Evolutionary conservation across 1,140 invertebrate species (phyloP), one percentile per base, ranked within the genome.

Genomic region (Dendroctonus ponderosae): DNA sequence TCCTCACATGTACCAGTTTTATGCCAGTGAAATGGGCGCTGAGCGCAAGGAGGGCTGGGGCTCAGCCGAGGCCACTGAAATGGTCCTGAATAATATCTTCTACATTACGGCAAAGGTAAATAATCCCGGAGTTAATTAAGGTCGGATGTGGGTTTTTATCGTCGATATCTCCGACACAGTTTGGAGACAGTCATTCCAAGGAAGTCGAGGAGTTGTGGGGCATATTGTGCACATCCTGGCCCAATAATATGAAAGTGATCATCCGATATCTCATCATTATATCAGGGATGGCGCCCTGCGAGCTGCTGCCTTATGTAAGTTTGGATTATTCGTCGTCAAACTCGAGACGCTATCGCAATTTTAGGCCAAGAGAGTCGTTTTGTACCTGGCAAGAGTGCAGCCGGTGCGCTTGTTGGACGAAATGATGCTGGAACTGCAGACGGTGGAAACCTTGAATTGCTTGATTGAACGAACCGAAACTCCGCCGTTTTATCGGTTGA

Each of bases 71-170:
- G 97, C 97, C n/a, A 99, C 97, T 0, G 96, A 99, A 83, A 98
- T 99, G 94, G 93, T 99, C 14, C 84, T 99, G 15, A 99, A 99
- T 79, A 99, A 99, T 82, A 86, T 99, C 0, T 95, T 99, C 78
- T 99, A 98, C 77, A 92, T 99, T 71, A 99, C 96, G 7, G 92
- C 93, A 0, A 97, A 96, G 87, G 92, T 94, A 83, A 77, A 12
- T 11, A 46, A 46, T 3, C 26, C 26, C 26, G 26, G 26, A 26
- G 26, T 26, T 26, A 26, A 26, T 26, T 26, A 1, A 26, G 26
- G 3, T 26, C 26, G 9, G 8, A 52, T 3, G 0, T 26, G 15
- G 8, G 15, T 2, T 52, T 9, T 52, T 26, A 41, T 51, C 53
- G 14, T 59, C 26, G 57, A 72, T 62, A 1, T 60, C 14, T 57